Evolutionary conservation across 2,797 vertebrate genomes (phyloP).

Genomic region (Danio kyathit): DNA sequence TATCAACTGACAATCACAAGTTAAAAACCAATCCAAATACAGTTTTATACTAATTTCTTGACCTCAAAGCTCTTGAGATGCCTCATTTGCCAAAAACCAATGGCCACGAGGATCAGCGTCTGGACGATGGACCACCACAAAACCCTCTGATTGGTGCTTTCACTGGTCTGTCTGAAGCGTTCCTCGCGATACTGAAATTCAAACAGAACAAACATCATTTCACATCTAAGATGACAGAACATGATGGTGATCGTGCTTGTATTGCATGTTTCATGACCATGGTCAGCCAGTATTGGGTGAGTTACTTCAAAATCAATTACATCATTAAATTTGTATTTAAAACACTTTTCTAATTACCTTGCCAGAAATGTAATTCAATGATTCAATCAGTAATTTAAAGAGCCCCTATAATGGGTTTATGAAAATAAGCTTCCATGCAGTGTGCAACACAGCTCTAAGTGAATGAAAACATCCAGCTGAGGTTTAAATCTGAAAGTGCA

Average conservation of each 20-base stretch:
- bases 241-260: background rate
- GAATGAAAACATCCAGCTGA: too few relatives aligned
- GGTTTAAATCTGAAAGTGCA: too few relatives aligned
- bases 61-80: slow-evolving; percentile 96
- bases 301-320: too few relatives aligned
- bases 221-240: background rate
- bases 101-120: slow-evolving; percentile 92
- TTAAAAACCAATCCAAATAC: slow-evolving; percentile 46
- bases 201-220: background rate
- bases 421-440: too few relatives aligned
- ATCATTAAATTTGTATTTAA: too few relatives aligned
- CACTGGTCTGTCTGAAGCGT: slow-evolving; percentile 92
- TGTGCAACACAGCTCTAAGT: too few relatives aligned
- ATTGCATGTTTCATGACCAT: background rate
- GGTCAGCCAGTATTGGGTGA: too few relatives aligned
- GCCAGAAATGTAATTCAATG: too few relatives aligned
- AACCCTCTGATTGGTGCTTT: slow-evolving; percentile 93
- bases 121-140: slow-evolving; percentile 96
- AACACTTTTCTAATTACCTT: too few relatives aligned
- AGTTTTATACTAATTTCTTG: slow-evolving; percentile 90
- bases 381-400: too few relatives aligned
- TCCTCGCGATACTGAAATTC: slow-evolving; percentile 88
- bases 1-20: slow-evolving; percentile 63
- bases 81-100: slow-evolving; percentile 94
- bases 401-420: too few relatives aligned